Evolutionary conservation across 2,113 vertebrate genomes (phyloP), one percentile per base, ranked within the genome.

Genomic region (Apteryx owenii): DNA sequence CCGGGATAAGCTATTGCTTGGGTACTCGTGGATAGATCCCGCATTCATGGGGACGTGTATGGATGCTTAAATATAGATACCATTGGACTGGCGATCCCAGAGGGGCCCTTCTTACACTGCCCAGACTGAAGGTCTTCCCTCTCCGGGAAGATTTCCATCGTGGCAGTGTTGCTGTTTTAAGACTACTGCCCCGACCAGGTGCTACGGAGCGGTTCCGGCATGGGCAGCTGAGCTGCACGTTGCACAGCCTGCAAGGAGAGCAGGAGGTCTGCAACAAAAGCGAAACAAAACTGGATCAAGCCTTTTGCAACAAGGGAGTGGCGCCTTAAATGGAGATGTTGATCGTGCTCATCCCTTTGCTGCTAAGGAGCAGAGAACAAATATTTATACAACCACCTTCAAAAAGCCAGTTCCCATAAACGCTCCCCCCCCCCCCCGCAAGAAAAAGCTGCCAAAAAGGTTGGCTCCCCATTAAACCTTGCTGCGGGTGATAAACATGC

Each of bases 361-460:
- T 94, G 95, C 94, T 88, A 93, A 92, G 93, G 79, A 94, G 76
- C 73, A 84, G 42, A 88, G 92, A 81, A 72, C 90, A 96, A 96
- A 96, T 94, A 97, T 96, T 97, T 96, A 88, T 72, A 81, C 46
- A 83, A 58, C 38, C 4, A 9, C 70, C 66, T 56, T 85, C 54
- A 76, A 21, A 83, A 88, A 86, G 54, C 77, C 77, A 68, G 33
- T 71, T 95, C 46, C 29, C 65, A 29, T 60, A 48, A 94, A 81
- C 46, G 28, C 20, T 81, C 40, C 90, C 38, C 38, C 60, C 28
- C 28, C 3, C 26, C 51, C 80, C 68, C 64, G 83, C 70, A 79
- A 83, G 71, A 85, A 89, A 86, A 93, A 70, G 29, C 71, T 93
- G 88, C 65, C 79, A 28, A 8, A 84, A 80, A 73, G 36, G n/a